These are phyloP conservation scores for Turdus rufiventris DNA, from an alignment of 2,113 vertebrate genomes.

Conservation along the genomic window DNA sequence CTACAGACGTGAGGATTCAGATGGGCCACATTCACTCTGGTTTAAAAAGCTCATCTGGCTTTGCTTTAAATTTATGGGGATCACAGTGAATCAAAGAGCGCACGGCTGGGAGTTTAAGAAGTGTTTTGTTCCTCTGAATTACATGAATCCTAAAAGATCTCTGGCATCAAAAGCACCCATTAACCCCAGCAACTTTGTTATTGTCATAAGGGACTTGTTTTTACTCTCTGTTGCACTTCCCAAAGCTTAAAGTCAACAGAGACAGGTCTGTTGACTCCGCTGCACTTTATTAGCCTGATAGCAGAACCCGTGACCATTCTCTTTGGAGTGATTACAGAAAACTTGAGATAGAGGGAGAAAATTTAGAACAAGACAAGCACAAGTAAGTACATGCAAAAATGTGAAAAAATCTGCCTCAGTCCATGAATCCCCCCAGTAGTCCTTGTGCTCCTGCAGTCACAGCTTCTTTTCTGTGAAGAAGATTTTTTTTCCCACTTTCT, in stretches of 20 bases:
- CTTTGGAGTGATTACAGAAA: background rate
- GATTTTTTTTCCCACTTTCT: background rate
- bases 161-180: conserved; percentile 15
- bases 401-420: background rate
- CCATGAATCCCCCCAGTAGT: background rate
- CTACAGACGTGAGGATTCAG: background rate
- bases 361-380: background rate
- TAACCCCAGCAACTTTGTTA: conserved; percentile 36
- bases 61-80: conserved; percentile 9
- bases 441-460: background rate
- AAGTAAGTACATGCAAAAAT: background rate
- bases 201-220: conserved; percentile 46
- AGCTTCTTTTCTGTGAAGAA: background rate
- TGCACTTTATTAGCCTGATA: conserved; percentile 23
- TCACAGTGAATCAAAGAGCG: conserved; percentile 8
- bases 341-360: background rate
- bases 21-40: background rate
- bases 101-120: background rate
- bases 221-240: background rate
- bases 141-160: conserved; percentile 35
- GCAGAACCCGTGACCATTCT: background rate
- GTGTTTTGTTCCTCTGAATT: conserved; percentile 36
- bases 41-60: conserved; percentile 32
- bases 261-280: conserved; percentile 16
- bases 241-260: conserved; percentile 58